Evolutionary conservation across 2,888 invertebrate genomes (phyloP), one percentile per base, ranked within the genome.

Genomic region (Frankliniella intonsa): DNA sequence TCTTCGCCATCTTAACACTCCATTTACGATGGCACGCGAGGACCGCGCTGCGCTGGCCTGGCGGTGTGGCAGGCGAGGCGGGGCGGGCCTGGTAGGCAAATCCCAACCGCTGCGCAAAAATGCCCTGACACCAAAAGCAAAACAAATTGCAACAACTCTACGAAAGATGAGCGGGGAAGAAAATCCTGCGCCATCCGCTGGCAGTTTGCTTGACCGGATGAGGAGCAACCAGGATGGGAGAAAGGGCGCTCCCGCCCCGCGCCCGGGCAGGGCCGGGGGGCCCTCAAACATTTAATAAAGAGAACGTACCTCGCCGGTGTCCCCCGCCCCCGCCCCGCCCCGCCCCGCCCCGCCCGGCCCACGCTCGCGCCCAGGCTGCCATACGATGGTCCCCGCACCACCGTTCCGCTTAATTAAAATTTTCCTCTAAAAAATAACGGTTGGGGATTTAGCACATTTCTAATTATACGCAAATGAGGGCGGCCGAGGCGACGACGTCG

Each of bases 341-440:
- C 69, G 3, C 69, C 69, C 25, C 69, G 11, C 25, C 69, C 69
- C 65, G 1, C 55, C 7, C 55, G 9, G 2, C 69, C 69, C 3
- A n/a, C 69, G 8, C 69, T 69, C 22, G n/a, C 69, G 69, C 69
- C 22, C 9, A 25, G 69, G 22, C 62, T n/a, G n/a, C 14, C 19
- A 25, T 22, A 17, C 62, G 62, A 76, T 76, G 69, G 22, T 19
- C 17, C 55, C 55, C 17, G 17, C 69, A 22, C 69, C 69, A 76
- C 69, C 69, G 69, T 76, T 76, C n/a, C 69, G 69, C 69, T 76
- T 76, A 76, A 76, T 76, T 76, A 76, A 76, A 76, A 76, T 76
- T 76, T 76, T 22, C 25, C 69, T 9, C 69, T 76, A 76, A 76
- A 76, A 76, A 76, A 69, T 69, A 76, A 76, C 69, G 69, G 69